These are phyloP conservation scores for Sebastes steindachneri DNA, from an alignment of 2,797 vertebrate genomes.

Conservation along the genomic window DNA sequence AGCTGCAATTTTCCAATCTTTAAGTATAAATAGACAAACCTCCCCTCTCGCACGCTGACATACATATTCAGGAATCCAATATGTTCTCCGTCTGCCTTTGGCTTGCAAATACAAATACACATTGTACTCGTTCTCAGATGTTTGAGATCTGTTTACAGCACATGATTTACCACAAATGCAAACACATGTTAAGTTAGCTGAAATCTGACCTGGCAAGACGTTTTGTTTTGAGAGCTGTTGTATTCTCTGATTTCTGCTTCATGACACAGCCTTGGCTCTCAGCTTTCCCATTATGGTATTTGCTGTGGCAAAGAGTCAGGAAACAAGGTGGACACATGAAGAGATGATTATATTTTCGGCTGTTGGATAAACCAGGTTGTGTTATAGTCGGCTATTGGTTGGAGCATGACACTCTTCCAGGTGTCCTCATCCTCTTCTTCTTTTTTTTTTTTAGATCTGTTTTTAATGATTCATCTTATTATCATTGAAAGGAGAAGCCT, in stretches of 20 bases:
- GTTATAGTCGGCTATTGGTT: background rate
- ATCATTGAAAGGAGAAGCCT: background rate
- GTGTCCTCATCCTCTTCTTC: background rate
- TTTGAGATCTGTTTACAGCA: conserved; percentile 7
- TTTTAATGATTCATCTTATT: background rate
- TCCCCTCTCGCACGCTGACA: background rate
- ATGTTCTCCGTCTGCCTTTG: background rate
- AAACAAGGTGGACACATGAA: conserved; percentile 9
- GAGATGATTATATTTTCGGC: background rate
- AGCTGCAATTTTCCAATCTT: background rate
- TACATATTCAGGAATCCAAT: background rate
- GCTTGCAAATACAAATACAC: background rate
- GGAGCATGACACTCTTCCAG: background rate
- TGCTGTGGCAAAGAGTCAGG: background rate
- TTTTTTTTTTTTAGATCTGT: background rate
- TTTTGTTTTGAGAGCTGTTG: conserved; percentile 30
- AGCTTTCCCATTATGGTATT: conserved; percentile 38
- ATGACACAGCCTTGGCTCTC: background rate
- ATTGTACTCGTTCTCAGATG: background rate
- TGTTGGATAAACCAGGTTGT: background rate
- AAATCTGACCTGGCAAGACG: background rate
- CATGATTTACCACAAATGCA: background rate
- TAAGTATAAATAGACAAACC: background rate
- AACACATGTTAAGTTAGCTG: background rate
- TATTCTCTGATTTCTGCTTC: conserved; percentile 11